Evolutionary conservation across 1,140 invertebrate genomes (phyloP).

Genomic region (Drosophila bocqueti): DNA sequence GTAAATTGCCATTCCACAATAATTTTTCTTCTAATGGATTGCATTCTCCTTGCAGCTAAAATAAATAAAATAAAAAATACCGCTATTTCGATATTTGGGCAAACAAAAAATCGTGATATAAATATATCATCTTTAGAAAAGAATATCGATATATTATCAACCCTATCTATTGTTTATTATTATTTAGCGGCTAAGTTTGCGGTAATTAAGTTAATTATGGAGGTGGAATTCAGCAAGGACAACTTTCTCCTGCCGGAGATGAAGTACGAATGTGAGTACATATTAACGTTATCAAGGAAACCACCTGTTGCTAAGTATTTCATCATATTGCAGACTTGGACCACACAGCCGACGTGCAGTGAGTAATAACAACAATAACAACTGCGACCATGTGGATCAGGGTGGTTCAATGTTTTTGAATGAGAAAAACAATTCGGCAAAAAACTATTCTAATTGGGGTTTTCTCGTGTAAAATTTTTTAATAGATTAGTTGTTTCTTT

Average conservation of each 20-base stretch:
- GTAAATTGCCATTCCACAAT: too few species aligned
- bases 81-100: too few species aligned
- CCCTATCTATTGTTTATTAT: slow-evolving; percentile 34
- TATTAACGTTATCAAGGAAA: not conserved
- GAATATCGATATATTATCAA: too few species aligned
- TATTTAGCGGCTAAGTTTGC: slow-evolving; percentile 9
- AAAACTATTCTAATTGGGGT: too few species aligned
- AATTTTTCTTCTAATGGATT: too few species aligned
- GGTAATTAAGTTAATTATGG: slow-evolving; percentile 54
- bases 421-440: not conserved
- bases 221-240: slow-evolving; percentile 81
- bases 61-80: too few species aligned
- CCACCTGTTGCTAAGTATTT: slow-evolving; percentile 43
- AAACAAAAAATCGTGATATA: too few species aligned
- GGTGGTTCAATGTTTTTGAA: slow-evolving; percentile 8
- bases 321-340: slow-evolving; percentile 92
- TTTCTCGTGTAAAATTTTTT: too few species aligned
- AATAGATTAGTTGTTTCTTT: too few species aligned
- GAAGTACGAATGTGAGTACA: slow-evolving; percentile 84
- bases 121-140: too few species aligned
- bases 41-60: too few species aligned
- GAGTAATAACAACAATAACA: slow-evolving; percentile 88
- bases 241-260: slow-evolving; percentile 76
- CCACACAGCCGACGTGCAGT: slow-evolving; percentile 99
- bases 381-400: slow-evolving; percentile 7